Base-by-base conservation (phyloP, 2,797 vertebrate genomes). In the Bufotes viridis region DNA sequence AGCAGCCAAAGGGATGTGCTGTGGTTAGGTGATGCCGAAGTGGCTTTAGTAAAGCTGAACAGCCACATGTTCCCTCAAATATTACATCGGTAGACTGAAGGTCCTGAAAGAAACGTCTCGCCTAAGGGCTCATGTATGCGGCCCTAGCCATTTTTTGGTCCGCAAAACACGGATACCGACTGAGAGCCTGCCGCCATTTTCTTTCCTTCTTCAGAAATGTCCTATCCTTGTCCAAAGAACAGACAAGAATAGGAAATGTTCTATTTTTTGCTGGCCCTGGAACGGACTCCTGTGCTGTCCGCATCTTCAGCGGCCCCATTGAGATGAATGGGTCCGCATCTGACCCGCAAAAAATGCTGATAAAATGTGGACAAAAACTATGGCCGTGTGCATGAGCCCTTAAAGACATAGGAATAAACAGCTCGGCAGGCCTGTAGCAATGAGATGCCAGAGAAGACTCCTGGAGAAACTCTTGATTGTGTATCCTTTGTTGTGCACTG, bases 401-500 rank as follows among this genome's bases (percentile, higher is more conserved):
- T 80, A 88, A 74, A 53, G 72, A 63, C 53, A 84, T 57, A 78
- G 75, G 61, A 65, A 76, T 34, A 76, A 53, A 84, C 4, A 57
- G 72, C 53, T 61, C 75, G n/a, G n/a, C 61, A 34, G 78, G 75
- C 75, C 76, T 22, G 12, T 26, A 84, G 87, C 74, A 84, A 29
- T 80, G 76, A 86, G 78, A 81, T 61, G 61, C 20, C 24, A 70
- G 18, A 70, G 55, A 75, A 34, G 63, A 84, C 49, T 84, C 58
- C 58, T 69, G 51, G 26, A 80, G 76, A 84, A 88, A 34, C 65
- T 75, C 74, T 63, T 81, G 67, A 76, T 72, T 81, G 67, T 67
- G 84, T 82, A 74, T 86, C 51, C 67, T 61, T 85, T 63, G 20
- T 85, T 81, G 83, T 58, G 80, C 70, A 55, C 84, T 26, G n/a